phyloP scores from a whole-genome alignment of 1,140 invertebrate genomes.

The Pogonomyrmex barbatus region DNA sequence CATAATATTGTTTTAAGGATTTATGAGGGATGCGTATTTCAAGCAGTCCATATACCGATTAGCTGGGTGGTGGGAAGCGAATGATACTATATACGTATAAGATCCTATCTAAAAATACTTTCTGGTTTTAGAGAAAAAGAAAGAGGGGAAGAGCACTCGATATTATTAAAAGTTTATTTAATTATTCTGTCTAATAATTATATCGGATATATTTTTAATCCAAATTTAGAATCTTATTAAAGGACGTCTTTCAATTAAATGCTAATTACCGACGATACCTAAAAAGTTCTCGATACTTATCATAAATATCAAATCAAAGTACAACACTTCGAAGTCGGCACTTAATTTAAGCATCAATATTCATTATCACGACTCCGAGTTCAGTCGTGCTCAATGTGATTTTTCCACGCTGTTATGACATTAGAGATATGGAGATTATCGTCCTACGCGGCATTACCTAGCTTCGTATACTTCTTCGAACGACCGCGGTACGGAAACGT shows the following conservation, averaged over 20 bases:
- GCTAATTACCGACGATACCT: not conserved
- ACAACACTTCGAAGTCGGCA: not conserved
- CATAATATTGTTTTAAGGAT: too few species aligned
- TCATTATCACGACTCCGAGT: constrained; percentile 5
- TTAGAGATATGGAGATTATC: constrained; percentile 36
- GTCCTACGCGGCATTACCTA: constrained; percentile 1
- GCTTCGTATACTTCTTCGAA: constrained; percentile 20
- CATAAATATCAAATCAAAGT: constrained; percentile 4
- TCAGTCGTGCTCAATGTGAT: not conserved
- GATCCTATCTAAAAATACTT: not conserved
- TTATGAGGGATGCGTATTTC: not conserved
- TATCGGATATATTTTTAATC: not conserved
- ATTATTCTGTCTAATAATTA: not conserved
- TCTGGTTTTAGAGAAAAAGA: too few species aligned
- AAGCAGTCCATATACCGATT: too few species aligned
- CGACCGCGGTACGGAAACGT: constrained; percentile 33
- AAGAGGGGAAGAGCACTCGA: too few species aligned
- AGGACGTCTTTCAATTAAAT: not conserved
- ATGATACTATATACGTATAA: too few species aligned
- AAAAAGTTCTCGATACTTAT: not conserved
- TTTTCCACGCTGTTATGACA: constrained; percentile 1
- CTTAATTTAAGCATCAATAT: constrained; percentile 30
- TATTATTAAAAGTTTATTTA: too few species aligned
- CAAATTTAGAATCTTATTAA: not conserved
- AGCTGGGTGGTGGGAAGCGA: not conserved